Percentiles rank a stretch among this genome's conserved stretches.
These are phyloP conservation scores for Chorisops tibialis DNA, from an alignment of 2,888 invertebrate genomes.

Conservation along the genomic window DNA sequence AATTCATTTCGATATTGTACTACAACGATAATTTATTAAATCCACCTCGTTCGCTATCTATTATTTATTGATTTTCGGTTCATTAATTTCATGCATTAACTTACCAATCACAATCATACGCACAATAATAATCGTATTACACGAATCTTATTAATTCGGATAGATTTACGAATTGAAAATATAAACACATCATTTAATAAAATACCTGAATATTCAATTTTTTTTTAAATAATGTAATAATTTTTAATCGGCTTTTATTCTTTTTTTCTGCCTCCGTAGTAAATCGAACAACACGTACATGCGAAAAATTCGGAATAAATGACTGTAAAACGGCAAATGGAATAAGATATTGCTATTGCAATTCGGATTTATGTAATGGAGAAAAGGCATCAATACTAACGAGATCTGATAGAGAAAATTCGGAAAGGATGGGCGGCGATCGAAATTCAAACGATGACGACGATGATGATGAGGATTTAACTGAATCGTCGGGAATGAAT, in stretches of 20 bases:
- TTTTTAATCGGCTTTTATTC: neutral
- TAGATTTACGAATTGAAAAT: neutral
- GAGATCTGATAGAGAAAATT: neutral
- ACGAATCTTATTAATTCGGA: neutral
- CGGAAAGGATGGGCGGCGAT: neutral
- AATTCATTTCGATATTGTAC: too few relatives aligned
- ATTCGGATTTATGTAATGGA: conserved; percentile 34
- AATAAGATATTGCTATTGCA: conserved; percentile 35
- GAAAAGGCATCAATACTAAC: conserved; percentile 15
- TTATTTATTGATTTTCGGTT: too few relatives aligned
- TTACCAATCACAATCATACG: too few relatives aligned
- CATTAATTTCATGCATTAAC: too few relatives aligned
- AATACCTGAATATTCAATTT: neutral
- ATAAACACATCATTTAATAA: neutral
- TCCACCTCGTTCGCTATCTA: too few relatives aligned
- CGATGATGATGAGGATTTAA: conserved; percentile 31
- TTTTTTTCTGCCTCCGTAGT: conserved; percentile 24
- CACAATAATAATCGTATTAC: too few relatives aligned
- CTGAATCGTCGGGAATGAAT: conserved; percentile 29
- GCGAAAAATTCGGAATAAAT: conserved; percentile 31
- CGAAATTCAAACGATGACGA: conserved; percentile 28
- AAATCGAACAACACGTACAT: conserved; percentile 32
- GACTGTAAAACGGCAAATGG: conserved; percentile 36
- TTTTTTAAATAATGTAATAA: neutral
- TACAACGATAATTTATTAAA: too few relatives aligned